These are phyloP conservation scores for Kradibia gibbosae DNA, from an alignment of 1,140 invertebrate species.

Conservation along the genomic window DNA sequence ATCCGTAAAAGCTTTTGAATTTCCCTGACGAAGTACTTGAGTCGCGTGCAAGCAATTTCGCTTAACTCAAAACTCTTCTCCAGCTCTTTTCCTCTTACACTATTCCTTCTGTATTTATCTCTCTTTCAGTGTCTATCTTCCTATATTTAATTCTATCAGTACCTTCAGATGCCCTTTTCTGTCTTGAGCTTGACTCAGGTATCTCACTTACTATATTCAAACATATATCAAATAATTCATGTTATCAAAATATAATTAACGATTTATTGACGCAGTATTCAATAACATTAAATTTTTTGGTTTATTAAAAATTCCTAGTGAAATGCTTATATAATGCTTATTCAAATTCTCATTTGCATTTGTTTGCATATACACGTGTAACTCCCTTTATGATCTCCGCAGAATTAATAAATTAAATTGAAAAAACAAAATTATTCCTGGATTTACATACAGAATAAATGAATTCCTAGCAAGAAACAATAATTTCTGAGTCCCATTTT, in stretches of 20 bases:
- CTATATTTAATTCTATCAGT: too few relatives aligned
- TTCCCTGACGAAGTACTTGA: slow-evolving; percentile 38
- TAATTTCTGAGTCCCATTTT: neutral
- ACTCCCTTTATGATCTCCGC: neutral
- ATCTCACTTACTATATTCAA: too few relatives aligned
- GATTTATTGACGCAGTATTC: too few relatives aligned
- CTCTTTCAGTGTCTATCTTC: neutral
- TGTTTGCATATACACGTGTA: neutral
- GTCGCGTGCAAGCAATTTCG: slow-evolving; percentile 34
- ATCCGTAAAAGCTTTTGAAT: slow-evolving; percentile 49
- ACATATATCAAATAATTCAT: too few relatives aligned
- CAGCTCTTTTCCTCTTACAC: neutral
- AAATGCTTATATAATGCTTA: too few relatives aligned
- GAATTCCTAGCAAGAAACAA: neutral
- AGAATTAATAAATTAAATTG: neutral
- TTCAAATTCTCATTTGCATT: neutral
- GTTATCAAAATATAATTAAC: too few relatives aligned
- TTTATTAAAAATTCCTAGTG: too few relatives aligned
- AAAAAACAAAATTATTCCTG: neutral
- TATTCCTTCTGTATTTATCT: neutral
- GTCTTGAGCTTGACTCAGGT: too few relatives aligned
- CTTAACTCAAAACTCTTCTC: neutral
- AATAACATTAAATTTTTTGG: too few relatives aligned
- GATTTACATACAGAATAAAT: neutral
- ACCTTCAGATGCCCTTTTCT: too few relatives aligned